Evolutionary conservation across 2,797 vertebrate genomes (phyloP).

Genomic region (Dendrocincla fuliginosa): DNA sequence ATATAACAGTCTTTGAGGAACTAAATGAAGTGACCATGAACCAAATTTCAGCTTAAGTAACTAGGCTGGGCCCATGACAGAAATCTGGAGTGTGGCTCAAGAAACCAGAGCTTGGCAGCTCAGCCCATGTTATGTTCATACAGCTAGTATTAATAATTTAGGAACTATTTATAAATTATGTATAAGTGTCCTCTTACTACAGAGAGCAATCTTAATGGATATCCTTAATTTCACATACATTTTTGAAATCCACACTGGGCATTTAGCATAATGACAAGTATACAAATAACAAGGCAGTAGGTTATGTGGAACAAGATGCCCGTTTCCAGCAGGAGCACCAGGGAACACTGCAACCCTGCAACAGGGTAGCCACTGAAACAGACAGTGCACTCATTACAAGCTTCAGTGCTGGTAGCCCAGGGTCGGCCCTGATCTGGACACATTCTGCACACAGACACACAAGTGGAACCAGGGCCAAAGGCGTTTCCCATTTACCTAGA

Average conservation of each 20-base stretch:
- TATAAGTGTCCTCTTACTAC: not conserved
- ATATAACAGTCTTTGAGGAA: not conserved
- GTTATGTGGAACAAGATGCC: too few relatives aligned
- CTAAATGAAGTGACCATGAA: not conserved
- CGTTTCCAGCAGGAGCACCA: rapidly evolving
- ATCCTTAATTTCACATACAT: not conserved
- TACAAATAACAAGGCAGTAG: not conserved
- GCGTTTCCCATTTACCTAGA: not conserved
- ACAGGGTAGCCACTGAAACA: not conserved
- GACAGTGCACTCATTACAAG: rapidly evolving
- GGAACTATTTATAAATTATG: not conserved
- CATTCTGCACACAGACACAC: rapidly evolving
- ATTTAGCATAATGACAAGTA: not conserved
- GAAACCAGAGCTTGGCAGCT: not conserved
- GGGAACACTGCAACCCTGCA: not conserved
- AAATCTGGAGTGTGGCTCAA: not conserved
- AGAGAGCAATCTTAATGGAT: not conserved
- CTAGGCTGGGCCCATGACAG: not conserved
- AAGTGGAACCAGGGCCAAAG: not conserved
- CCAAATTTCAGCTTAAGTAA: not conserved
- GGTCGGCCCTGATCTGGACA: rapidly evolving
- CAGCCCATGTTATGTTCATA: not conserved
- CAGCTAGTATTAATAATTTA: not conserved
- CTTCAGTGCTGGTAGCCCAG: rapidly evolving
- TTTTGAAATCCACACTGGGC: not conserved